Evolutionary conservation across 2,113 vertebrate species (phyloP), one percentile per base, ranked within the genome.

Genomic region (Leucopternis melanops): DNA sequence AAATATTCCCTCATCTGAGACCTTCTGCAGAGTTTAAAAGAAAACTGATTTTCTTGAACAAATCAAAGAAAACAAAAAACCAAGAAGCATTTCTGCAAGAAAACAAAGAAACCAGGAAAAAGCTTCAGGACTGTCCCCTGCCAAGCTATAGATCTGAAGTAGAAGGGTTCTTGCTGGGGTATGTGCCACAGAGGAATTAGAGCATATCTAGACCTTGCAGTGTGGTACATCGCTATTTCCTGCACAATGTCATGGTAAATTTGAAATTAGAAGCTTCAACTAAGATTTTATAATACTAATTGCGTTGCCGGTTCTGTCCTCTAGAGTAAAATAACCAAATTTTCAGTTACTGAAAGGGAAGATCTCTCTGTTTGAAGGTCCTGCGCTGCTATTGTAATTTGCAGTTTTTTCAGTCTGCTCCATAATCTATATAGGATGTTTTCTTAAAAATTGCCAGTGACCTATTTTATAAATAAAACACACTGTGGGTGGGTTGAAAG

Each of bases 381-480:
- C 49, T 74, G 27, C n/a, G 47, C 61, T 84, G 36, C 36, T 85
- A 19, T 0, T 52, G 36, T 63, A 84, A 72, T 72, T 89, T 58
- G 13, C 26, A 45, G 42, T 69, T 81, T 42, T 42, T 89, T 38
- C 81, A 81, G 8, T 59, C 52, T 79, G 49, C 77, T 94, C 54
- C 66, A 12, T 42, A 45, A 75, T 58, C 49, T 81, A 66, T 42
- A 57, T 8, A 72, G 72, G 66, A 58, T 25, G 45, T 70, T 88
- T 88, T 82, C 65, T 91, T 82, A 15, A 88, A 85, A 90, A 75
- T 44, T 88, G 59, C 25, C 61, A 58, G 81, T 79, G 44, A 84
- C 73, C 44, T 89, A 57, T 59, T 95, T 87, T 75, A 81, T 61
- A 92, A 95, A 81, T 86, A 87, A 81, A 95, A 82, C 49, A 40